Base-by-base conservation (phyloP, 2,113 vertebrate species). In the Aspidoscelis tigris region DNA sequence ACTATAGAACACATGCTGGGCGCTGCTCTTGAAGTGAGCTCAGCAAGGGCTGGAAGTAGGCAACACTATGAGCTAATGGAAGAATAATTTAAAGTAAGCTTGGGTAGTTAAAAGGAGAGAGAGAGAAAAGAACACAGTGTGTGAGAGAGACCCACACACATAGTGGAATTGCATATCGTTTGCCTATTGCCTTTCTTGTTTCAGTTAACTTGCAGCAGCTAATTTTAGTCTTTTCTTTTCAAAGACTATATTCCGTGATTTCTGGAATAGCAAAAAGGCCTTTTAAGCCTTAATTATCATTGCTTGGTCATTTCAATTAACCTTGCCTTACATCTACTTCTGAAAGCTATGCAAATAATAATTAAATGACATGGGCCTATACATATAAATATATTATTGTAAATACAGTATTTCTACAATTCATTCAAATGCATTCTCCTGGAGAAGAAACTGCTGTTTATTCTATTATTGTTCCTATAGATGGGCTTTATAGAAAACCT, bases 21-120 rank as follows among this genome's bases (percentile, higher is more conserved):
- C 86, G 24, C 71, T 88, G 90, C 91, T 93, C 93, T 93, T 93
- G 90, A 94, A 93, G 93, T 93, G 90, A 86, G 88, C 90, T 92
- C 92, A 92, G 89, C 89, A 89, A 93, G 89, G 7, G 89, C 33
- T 83, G 80, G 86, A 91, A 91, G 88, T 74, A 92, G 89, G 87
- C 88, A 90, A 89, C 82, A 84, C 83, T 90, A 90, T 78, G 79
- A 87, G 89, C 90, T 93, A 94, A 93, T 92, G 89, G 90, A 90
- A 88, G 87, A 91, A 93, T 93, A 93, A 89, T 91, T 92, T 92
- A 88, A 89, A 92, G 72, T 79, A 72, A 92, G 39, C 86, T 91
- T 91, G 86, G 83, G 89, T 87, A 88, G 90, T n/a, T 90, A 70
- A 85, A 77, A 77, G 55, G 58, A 55, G n/a, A 90, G 77, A 22